Percentiles rank a stretch among this genome's conserved stretches.
phyloP scores from a whole-genome alignment of 2,888 invertebrate species.

The Eilema depressum region DNA sequence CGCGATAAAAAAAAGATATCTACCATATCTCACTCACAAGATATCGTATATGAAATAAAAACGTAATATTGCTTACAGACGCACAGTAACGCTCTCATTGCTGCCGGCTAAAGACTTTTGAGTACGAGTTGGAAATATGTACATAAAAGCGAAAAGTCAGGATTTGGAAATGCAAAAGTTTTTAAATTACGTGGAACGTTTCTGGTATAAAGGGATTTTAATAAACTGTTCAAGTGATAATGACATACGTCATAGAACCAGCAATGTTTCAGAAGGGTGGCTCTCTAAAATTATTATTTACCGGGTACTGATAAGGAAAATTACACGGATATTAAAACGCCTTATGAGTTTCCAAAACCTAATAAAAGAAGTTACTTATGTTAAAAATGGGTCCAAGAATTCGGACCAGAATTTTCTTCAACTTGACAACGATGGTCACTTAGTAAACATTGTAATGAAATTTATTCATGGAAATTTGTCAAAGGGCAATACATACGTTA shows the following conservation, averaged over 20 bases:
- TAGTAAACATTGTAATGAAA: neutral
- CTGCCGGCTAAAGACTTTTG: no score
- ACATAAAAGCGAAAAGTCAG: neutral
- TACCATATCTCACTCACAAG: no score
- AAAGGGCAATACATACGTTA: neutral
- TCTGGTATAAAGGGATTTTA: neutral
- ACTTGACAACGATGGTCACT: neutral
- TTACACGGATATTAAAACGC: neutral
- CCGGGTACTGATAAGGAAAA: neutral
- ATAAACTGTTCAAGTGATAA: constrained; percentile 1
- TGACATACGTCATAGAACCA: neutral
- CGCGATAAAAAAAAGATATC: no score
- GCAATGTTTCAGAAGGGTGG: neutral
- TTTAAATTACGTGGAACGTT: neutral
- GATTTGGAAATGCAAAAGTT: neutral
- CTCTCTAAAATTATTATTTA: neutral
- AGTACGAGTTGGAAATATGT: neutral
- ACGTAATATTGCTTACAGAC: no score
- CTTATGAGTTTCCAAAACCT: neutral
- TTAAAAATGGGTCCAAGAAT: neutral
- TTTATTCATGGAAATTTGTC: neutral
- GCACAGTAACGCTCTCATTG: no score
- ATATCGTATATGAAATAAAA: no score
- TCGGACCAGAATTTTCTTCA: neutral
- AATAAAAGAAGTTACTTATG: neutral